Evolutionary conservation across 2,888 invertebrate species (phyloP).

Genomic region (Cheilosia vulpina): DNA sequence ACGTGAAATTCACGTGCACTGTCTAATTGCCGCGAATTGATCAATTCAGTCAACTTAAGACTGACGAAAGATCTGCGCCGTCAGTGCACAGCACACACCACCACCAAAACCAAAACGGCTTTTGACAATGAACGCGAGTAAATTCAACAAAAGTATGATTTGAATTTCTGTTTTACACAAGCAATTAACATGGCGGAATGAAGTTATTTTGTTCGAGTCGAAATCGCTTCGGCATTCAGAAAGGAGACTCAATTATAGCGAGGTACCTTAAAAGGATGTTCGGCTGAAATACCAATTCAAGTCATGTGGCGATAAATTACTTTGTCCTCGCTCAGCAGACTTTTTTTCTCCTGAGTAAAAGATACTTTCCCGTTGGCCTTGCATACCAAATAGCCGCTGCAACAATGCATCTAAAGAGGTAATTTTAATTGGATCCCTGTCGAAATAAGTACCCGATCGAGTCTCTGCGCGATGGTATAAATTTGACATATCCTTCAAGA

Average conservation of each 20-base stretch:
- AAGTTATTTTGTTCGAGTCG: slow-evolving; percentile 1
- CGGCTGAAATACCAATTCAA: slow-evolving; percentile 11
- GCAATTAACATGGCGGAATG: slow-evolving; percentile 25
- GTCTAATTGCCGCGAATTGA: slow-evolving; percentile 68
- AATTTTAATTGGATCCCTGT: slow-evolving; percentile 60
- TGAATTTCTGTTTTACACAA: not conserved
- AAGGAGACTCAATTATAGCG: slow-evolving; percentile 26
- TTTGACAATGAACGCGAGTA: not conserved
- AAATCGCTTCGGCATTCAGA: not conserved
- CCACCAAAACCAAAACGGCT: slow-evolving; percentile 11
- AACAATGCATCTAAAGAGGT: slow-evolving; percentile 19
- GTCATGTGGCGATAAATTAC: slow-evolving; percentile 28
- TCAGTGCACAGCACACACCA: not conserved
- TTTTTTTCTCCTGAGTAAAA: not conserved
- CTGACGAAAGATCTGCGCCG: slow-evolving; percentile 20
- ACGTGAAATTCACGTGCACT: slow-evolving; percentile 64
- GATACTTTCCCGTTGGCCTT: slow-evolving; percentile 19
- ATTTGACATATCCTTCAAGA: slow-evolving; percentile 41
- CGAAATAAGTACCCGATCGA: slow-evolving; percentile 29
- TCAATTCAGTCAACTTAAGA: slow-evolving; percentile 43
- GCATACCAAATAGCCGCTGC: not conserved
- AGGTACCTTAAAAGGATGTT: slow-evolving; percentile 40
- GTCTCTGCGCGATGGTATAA: slow-evolving; percentile 30
- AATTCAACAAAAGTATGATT: slow-evolving; percentile 11
- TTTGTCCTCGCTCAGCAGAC: slow-evolving; percentile 14